These are phyloP conservation scores for Galagoides demidoff DNA, from an alignment of 2,797 vertebrate genomes.

Conservation along the genomic window DNA sequence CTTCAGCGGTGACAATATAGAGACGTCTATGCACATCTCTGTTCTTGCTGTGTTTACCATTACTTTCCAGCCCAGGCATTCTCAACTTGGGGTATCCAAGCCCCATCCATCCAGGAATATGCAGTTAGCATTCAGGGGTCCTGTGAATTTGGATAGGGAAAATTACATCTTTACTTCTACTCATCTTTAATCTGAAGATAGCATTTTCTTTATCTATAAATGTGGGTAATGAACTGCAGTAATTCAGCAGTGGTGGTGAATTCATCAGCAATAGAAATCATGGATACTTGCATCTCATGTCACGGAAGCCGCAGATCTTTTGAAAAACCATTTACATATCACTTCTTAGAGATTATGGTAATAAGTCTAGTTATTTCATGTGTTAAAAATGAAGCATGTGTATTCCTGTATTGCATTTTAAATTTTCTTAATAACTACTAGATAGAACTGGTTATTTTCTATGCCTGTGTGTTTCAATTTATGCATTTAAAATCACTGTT, in stretches of 20 bases:
- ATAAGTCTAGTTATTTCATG: constrained; percentile 8
- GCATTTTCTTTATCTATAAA: constrained; percentile 3
- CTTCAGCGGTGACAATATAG: neutral
- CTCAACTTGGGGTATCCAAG: neutral
- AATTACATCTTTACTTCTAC: neutral
- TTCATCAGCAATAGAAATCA: neutral
- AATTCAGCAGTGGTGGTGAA: neutral
- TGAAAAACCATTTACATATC: neutral
- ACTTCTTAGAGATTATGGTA: neutral
- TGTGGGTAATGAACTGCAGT: neutral
- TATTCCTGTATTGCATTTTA: neutral
- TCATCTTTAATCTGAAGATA: neutral
- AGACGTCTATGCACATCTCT: neutral
- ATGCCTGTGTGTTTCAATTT: constrained; percentile 22
- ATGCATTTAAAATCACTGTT: constrained; percentile 37
- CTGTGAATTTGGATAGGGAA: neutral
- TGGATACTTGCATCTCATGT: neutral
- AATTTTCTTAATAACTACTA: constrained; percentile 45
- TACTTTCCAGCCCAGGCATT: neutral
- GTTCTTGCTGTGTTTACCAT: neutral
- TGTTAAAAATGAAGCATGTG: constrained; percentile 21
- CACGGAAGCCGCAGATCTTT: neutral
- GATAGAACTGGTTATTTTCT: constrained; percentile 1
- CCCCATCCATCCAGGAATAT: neutral
- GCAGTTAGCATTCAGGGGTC: neutral